phyloP scores from a whole-genome alignment of 2,113 vertebrate species.

The Archocentrus centrarchus region DNA sequence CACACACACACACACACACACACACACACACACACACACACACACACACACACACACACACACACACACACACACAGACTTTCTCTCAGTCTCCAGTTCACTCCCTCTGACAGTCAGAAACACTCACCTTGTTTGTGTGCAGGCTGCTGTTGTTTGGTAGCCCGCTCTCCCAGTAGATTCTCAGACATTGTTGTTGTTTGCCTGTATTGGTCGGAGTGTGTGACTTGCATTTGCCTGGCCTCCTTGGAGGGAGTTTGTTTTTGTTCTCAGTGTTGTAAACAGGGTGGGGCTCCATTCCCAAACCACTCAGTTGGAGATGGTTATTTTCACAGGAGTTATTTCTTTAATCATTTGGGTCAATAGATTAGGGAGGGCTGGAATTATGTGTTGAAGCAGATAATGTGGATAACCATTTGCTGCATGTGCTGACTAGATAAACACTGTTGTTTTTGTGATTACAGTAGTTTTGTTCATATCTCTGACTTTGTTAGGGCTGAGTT shows the following conservation, averaged over 20 bases:
- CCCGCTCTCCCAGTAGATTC: conserved; percentile 68
- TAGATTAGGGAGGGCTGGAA: conserved; percentile 62
- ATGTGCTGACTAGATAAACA: conserved; percentile 50
- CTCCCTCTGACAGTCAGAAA: conserved; percentile 15
- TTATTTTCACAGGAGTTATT: conserved; percentile 66
- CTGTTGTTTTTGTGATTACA: conserved; percentile 48
- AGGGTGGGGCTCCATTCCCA: conserved; percentile 71
- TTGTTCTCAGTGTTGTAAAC: conserved; percentile 71
- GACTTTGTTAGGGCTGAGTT: background rate
- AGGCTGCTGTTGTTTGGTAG: conserved; percentile 62
- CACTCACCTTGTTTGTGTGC: conserved; percentile 62
- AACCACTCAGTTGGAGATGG: conserved; percentile 65
- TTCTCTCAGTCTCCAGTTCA: conserved; percentile 8
- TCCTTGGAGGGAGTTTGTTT: conserved; percentile 80
- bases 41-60: too few relatives aligned
- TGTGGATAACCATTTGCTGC: conserved; percentile 27
- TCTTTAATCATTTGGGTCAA: conserved; percentile 59
- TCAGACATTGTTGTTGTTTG: conserved; percentile 76
- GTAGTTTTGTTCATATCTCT: background rate
- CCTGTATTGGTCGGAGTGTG: conserved; percentile 61
- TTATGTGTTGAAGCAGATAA: conserved; percentile 53
- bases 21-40: too few relatives aligned
- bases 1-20: too few relatives aligned
- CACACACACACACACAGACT: background rate
- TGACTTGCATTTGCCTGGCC: conserved; percentile 68